Evolutionary conservation across 2,797 vertebrate species (phyloP), one percentile per base, ranked within the genome.

Genomic region (Leptodactylus fallax): DNA sequence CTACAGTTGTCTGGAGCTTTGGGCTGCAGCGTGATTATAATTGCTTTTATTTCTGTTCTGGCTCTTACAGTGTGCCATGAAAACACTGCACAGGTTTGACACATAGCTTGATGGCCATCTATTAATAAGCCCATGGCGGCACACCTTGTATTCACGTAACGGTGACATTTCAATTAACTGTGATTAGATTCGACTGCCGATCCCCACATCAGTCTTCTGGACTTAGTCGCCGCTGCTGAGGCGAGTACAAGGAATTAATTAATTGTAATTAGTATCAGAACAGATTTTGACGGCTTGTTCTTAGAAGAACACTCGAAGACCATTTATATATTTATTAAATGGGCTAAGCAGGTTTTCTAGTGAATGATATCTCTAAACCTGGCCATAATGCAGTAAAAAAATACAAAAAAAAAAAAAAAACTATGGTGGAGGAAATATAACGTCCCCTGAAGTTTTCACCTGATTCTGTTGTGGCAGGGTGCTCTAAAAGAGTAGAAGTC

Each of bases 71-170:
- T 80, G 45, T 45, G 58, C 61, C 47, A 13, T 80, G 79, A 80
- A 79, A 80, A 80, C 79, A 80, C 19, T n/a, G 56, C 6, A 47
- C 36, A 13, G n/a, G 79, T n/a, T 47, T 79, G 27, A 79, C 78
- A 79, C 78, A 5, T 79, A 79, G 47, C 25, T 60, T 36, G 27
- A 61, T 45, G 58, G 47, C 36, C 45, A 45, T 80, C 58, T 16
- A 6, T 13, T 61, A 80, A 80, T 80, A 80, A 80, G 79, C 45
- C 79, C 56, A 47, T 17, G 2, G 27, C 21, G 8, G 60, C 25
- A 47, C 79, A 61, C 36, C 36, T 61, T 21, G 77, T 53, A 12
- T 19, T 45, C 5, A 17, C 23, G 79, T 65, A 45, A 9, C 5
- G 23, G 45, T 69, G 81, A 63, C 55, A 79, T 49, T 53, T 67